Percentiles rank a stretch among this genome's conserved stretches.
Conservation (phyloP, 2,113 vertebrate species). For the Peromyscus californicus region DNA sequence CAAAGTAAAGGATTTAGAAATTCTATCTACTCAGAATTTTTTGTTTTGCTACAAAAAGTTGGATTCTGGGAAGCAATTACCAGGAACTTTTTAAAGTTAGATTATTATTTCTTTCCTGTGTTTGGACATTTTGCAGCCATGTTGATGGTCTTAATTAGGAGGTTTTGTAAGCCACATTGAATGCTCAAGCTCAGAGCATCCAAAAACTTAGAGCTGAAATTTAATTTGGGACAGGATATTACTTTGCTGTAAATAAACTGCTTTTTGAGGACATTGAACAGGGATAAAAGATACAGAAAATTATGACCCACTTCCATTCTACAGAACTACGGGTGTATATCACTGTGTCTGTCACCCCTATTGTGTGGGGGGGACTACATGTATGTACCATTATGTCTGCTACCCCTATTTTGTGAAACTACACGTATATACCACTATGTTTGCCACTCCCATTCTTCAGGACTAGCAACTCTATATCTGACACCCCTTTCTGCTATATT, state of each 20-base stretch:
- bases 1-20: background rate
- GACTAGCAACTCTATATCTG: background rate
- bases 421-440: background rate
- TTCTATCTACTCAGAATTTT: background rate
- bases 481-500: background rate
- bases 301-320: background rate
- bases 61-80: background rate
- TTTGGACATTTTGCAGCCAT: background rate
- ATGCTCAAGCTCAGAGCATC: background rate
- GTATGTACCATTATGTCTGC: background rate
- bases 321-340: background rate
- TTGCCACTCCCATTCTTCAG: background rate
- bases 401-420: background rate
- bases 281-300: background rate
- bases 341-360: background rate
- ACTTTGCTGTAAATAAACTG: conserved; percentile 6
- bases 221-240: conserved; percentile 20
- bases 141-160: background rate
- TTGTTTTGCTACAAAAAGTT: background rate
- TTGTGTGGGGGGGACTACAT: background rate
- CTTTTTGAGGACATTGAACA: background rate
- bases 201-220: background rate
- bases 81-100: background rate
- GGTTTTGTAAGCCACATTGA: background rate
- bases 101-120: background rate